Evolutionary conservation across 2,113 vertebrate genomes (phyloP).

Genomic region (Zapornia atra): DNA sequence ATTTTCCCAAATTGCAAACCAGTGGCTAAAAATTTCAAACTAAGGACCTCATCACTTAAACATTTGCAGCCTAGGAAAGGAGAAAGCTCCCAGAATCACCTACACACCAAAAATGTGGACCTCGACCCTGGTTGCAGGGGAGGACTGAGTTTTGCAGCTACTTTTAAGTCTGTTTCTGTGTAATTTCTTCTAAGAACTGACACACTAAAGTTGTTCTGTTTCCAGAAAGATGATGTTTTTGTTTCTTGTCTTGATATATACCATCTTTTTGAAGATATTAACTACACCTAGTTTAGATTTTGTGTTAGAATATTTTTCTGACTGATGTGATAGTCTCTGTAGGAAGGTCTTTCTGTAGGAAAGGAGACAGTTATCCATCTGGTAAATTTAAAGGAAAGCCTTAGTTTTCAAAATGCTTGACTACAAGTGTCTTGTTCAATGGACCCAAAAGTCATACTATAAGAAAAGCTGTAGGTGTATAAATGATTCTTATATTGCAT

Average conservation of each 20-base stretch:
- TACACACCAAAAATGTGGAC: not conserved
- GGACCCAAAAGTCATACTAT: not conserved
- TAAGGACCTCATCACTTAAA: not conserved
- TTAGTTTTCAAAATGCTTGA: not conserved
- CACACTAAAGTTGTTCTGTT: not conserved
- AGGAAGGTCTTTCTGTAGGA: too few relatives aligned
- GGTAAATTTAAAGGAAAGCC: not conserved
- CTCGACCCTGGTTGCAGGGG: not conserved
- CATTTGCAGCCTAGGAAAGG: not conserved
- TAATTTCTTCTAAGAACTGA: not conserved
- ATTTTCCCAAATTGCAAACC: not conserved
- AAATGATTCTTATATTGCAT: rapidly evolving
- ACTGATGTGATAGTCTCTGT: not conserved
- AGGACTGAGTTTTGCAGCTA: not conserved
- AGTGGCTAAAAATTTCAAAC: not conserved
- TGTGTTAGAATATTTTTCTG: not conserved
- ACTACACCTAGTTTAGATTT: not conserved
- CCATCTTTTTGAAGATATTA: not conserved
- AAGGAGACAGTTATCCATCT: not conserved
- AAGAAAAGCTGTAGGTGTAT: not conserved
- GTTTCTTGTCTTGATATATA: not conserved
- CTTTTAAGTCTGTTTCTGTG: not conserved
- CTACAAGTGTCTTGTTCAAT: not conserved
- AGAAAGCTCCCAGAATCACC: not conserved
- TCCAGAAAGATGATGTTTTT: not conserved